These are phyloP conservation scores for Panthera uncia DNA, from an alignment of 2,113 vertebrate species.

Conservation along the genomic window DNA sequence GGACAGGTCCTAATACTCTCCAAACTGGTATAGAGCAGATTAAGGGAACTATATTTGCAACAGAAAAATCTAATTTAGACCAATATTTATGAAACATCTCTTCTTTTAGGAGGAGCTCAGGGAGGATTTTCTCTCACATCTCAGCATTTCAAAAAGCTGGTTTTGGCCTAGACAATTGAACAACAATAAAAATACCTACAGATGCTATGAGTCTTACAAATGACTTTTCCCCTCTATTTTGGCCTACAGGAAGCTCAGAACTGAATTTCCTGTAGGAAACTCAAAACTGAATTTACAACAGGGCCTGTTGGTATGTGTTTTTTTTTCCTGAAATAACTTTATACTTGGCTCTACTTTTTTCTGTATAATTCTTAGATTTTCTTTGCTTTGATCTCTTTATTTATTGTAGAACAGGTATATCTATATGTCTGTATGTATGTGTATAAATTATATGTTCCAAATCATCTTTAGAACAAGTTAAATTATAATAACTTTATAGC, in stretches of 20 bases:
- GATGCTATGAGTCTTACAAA: neutral
- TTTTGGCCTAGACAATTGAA: neutral
- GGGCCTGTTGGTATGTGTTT: neutral
- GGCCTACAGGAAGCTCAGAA: neutral
- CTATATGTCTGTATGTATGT: neutral
- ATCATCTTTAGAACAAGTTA: neutral
- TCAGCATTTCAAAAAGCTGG: neutral
- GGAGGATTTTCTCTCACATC: neutral
- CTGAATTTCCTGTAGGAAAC: constrained; percentile 3
- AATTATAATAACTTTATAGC: neutral
- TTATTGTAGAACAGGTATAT: neutral
- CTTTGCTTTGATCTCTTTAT: neutral
- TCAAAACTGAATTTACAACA: neutral
- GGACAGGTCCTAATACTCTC: neutral
- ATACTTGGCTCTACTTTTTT: neutral
- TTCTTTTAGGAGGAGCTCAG: neutral
- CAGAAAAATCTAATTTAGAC: constrained; percentile 26
- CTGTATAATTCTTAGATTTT: neutral
- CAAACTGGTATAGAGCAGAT: neutral
- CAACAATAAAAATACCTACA: neutral
- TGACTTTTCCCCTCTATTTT: neutral
- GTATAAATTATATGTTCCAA: neutral
- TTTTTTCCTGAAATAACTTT: neutral
- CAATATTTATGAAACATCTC: neutral
- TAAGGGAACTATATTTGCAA: neutral